Evolutionary conservation across 1,140 invertebrate species (phyloP), one percentile per base, ranked within the genome.

Genomic region (Araneus ventricosus): DNA sequence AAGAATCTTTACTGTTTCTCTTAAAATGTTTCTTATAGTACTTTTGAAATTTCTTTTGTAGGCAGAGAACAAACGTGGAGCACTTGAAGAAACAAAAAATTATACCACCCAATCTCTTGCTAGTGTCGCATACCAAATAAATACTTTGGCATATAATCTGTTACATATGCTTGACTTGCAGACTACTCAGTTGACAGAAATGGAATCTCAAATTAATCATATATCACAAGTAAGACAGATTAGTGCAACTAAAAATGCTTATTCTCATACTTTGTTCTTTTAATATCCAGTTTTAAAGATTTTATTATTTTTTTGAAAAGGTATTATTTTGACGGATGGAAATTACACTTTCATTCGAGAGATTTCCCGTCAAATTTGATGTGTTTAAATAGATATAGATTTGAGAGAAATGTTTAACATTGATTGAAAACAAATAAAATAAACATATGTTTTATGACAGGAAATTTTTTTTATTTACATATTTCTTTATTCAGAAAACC

Each of bases 91-190:
- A 95, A 99, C 99, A 0, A 99, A 99, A 96, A 99, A 99, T 95
- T 99, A 99, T 94, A 99, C 99, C 5, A 99, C 99, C 0, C 99
- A 99, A 95, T 99, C 98, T 0, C 96, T 99, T 94, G 99, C 99
- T 22, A 99, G 98, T 96, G 99, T 99, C 4, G 99, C 99, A 0
- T 99, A 99, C 95, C 99, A 99, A 96, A 99, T 99, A 92, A 99
- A 99, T 95, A 99, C 98, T 45, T 96, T 99, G 86, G 99, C 99
- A 22, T 99, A 98, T 94, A 99, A 99, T 96, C 99, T 99, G 95
- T 96, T 99, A 34, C 98, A 99, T 95, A 96, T 99, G 94, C 95
- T 99, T 37, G 99, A 99, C 94, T 96, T 99, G 88, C 99, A 99
- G 96, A 97, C 97, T 1, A 97, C 97, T 90, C 98, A 99, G 95